These are phyloP conservation scores for Ctenomys sociabilis DNA, from an alignment of 2,113 vertebrate species.

Conservation along the genomic window DNA sequence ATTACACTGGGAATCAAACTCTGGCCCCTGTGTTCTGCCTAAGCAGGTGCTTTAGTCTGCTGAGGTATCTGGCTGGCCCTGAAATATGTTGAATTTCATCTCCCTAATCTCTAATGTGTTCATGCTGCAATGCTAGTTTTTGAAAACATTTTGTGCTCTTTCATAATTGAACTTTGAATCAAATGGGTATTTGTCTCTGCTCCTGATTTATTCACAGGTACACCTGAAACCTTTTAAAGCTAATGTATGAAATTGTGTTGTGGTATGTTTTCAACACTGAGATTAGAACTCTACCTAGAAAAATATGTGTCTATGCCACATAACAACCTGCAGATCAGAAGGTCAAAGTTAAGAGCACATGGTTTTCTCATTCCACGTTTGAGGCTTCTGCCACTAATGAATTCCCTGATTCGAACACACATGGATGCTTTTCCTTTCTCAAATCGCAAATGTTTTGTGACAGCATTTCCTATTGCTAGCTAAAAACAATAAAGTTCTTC, in stretches of 20 bases:
- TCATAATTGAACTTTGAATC: background rate
- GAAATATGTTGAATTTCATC: background rate
- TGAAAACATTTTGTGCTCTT: background rate
- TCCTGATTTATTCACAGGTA: background rate
- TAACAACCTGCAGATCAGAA: background rate
- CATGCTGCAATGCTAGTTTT: background rate
- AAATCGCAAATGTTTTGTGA: background rate
- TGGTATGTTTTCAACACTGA: background rate
- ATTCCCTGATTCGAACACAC: background rate
- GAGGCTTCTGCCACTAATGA: background rate
- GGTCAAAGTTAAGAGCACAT: constrained; percentile 1
- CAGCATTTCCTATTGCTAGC: background rate
- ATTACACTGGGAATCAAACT: too few species aligned
- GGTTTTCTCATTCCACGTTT: background rate
- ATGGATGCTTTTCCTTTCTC: background rate
- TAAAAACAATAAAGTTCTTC: background rate
- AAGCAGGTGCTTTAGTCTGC: too few species aligned
- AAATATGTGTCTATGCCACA: background rate
- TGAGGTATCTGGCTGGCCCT: too few species aligned
- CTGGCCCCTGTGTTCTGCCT: too few species aligned
- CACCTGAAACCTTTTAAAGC: background rate
- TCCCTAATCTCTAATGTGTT: background rate
- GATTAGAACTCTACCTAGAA: background rate
- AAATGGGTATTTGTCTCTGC: background rate
- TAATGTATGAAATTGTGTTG: constrained; percentile 19